Conservation (phyloP, 1,140 invertebrate species). For the Paramacrobiotus metropolitanus region DNA sequence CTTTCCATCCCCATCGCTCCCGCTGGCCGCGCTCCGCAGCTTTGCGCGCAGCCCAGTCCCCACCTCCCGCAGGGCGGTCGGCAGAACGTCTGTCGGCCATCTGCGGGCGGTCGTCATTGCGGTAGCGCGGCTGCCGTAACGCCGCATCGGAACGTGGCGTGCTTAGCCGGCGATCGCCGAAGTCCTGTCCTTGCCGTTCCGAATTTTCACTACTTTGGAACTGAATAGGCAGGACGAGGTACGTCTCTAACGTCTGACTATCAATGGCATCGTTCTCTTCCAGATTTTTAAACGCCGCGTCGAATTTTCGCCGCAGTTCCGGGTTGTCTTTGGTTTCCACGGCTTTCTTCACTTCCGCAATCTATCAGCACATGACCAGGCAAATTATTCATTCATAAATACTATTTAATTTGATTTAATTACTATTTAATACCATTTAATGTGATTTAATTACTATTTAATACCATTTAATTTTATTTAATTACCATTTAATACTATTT, state of each 20-base stretch:
- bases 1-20: too few relatives aligned
- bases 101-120: neutral
- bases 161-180: neutral
- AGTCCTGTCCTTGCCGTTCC: neutral
- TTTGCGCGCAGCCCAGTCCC: too few relatives aligned
- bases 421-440: too few relatives aligned
- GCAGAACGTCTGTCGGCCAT: too few relatives aligned
- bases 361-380: neutral
- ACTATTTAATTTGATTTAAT: neutral
- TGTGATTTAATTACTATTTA: neutral
- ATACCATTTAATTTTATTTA: neutral
- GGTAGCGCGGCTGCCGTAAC: neutral
- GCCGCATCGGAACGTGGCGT: neutral
- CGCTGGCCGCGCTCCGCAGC: too few relatives aligned
- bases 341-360: conserved; percentile 9
- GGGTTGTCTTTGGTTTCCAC: conserved; percentile 16
- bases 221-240: neutral
- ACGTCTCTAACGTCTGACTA: neutral
- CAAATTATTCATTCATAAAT: neutral
- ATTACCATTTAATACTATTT: neutral
- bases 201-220: too few relatives aligned
- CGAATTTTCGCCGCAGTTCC: conserved; percentile 23
- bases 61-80: too few relatives aligned
- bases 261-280: conserved; percentile 19
- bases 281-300: conserved; percentile 22